Conservation (phyloP, 2,797 vertebrate species). For the Oreortyx pictus region DNA sequence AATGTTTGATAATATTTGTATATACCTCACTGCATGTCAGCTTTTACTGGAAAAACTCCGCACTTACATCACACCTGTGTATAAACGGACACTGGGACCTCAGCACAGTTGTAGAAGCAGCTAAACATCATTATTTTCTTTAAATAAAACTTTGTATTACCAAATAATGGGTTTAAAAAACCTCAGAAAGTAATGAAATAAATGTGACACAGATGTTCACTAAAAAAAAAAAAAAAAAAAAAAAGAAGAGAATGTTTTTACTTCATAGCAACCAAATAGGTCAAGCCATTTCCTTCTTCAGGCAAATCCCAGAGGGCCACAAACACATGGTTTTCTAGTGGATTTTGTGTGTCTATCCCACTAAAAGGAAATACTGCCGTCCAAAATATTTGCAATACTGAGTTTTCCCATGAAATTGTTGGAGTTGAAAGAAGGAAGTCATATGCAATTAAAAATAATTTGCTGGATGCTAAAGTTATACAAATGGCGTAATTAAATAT, state of each 20-base stretch:
- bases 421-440: constrained; percentile 57
- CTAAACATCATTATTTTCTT: not conserved
- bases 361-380: constrained; percentile 76
- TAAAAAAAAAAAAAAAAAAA: constrained; percentile 57
- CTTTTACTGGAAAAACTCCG: not conserved
- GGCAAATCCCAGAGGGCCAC: constrained; percentile 78
- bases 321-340: constrained; percentile 76
- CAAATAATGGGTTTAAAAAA: constrained; percentile 75
- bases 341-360: constrained; percentile 66
- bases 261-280: constrained; percentile 84
- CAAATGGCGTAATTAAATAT: not conserved
- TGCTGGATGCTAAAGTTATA: constrained; percentile 17
- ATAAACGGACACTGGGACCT: not conserved
- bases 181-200: constrained; percentile 76
- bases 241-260: constrained; percentile 77
- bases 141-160: constrained; percentile 62
- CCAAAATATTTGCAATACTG: constrained; percentile 67
- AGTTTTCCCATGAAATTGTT: constrained; percentile 74
- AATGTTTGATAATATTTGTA: not conserved
- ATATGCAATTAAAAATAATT: constrained; percentile 28
- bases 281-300: constrained; percentile 83
- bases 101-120: constrained; percentile 17
- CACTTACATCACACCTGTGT: not conserved
- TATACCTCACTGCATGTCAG: not conserved
- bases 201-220: constrained; percentile 83